Base-by-base conservation (phyloP, 2,888 invertebrate species). In the Plagiodera versicolora region DNA sequence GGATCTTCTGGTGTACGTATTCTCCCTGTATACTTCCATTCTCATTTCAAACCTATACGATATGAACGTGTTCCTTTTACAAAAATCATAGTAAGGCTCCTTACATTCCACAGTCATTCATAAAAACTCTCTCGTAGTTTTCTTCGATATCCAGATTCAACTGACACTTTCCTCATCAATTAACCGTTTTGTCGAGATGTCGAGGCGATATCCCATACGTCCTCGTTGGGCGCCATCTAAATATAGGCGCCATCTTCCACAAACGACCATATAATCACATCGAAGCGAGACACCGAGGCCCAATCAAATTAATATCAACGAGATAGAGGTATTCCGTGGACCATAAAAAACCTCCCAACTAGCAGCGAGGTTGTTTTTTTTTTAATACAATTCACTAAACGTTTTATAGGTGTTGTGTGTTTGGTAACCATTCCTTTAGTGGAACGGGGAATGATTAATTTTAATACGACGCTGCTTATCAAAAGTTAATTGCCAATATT, bases 261-360 rank as follows among this genome's bases (percentile, higher is more conserved):
- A 14, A 1, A 14, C 11, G 11, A 39, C 14, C 39, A 14, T 39
- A 39, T n/a, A n/a, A n/a, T n/a, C n/a, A 39, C 39, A 14, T 32
- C 32, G 14, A 39, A 39, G 1, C 24, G 24, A 24, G 24, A 24
- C n/a, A n/a, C 24, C 11, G 11, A 11, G 14, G 2, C 39, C 39
- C 39, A 39, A 39, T 39, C 39, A 44, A 54, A 54, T 54, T 54
- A 54, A 54, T 64, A 67, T 65, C 69, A 70, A 71, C 68, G 72
- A 66, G 67, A 39, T 39, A 14, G 14, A 10, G 3, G 39, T n/a
- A n/a, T n/a, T 8, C 17, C 30, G 70, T 66, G 61, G 69, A 72
- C 67, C 68, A 73, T 75, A 75, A 78, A 75, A 77, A 75, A 75
- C 71, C 70, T 24, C 6, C 61, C 75, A 74, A 78, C 78, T 78